Evolutionary conservation across 1,140 invertebrate genomes (phyloP), one percentile per base, ranked within the genome.

Genomic region (Eubasilissa regina): DNA sequence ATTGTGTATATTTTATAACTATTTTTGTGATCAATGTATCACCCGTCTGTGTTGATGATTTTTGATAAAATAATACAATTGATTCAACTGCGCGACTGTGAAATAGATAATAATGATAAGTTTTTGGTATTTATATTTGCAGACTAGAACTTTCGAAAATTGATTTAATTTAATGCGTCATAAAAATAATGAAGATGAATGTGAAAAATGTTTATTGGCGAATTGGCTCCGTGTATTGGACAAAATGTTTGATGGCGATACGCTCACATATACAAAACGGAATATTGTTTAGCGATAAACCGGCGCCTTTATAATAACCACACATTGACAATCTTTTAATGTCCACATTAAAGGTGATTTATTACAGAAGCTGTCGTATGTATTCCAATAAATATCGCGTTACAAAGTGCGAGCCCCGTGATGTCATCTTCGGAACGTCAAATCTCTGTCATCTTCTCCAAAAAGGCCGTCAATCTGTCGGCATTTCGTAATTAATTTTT

Each of bases 371-470:
- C 44, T 35, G 76, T 76, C 80, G 74, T 62, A 82, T 76, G 47
- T 77, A 77, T 77, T 79, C 75, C 78, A 82, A 82, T 82, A 82
- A 82, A 82, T 79, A 82, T 82, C 78, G 68, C 35, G 53, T 72
- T 72, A 73, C 77, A 77, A 68, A 56, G 80, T 66, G 60, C 70
- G 70, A 74, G 56, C 35, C 55, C 19, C 53, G 76, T 81, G 75
- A 78, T 66, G 60, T 78, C 80, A 78, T 81, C 80, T 75, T 35
- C n/a, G 21, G 58, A 72, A 45, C 79, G 79, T 80, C 79, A 80
- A 77, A 78, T 73, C 64, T 72, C 77, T 62, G 77, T 73, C 68
- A 78, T 45, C 58, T 68, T 43, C 62, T n/a, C 62, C 62, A 68
- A 77, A 58, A 77, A 55, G 12, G 58, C 76, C 76, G 76, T 77